phyloP scores from a whole-genome alignment of 2,113 vertebrate genomes.

The Theropithecus gelada region DNA sequence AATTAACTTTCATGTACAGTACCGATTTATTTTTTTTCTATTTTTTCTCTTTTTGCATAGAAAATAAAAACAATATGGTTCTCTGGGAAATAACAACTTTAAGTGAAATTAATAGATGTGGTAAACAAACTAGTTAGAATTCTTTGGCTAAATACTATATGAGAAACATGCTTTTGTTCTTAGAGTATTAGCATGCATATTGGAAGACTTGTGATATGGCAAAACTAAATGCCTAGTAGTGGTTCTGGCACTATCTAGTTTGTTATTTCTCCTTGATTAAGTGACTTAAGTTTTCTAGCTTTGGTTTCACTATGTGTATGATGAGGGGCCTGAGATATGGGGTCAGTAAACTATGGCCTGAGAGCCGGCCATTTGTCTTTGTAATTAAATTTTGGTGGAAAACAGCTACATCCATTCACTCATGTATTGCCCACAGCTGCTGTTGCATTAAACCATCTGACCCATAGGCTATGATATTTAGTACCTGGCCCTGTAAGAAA shows the following conservation, averaged over 20 bases:
- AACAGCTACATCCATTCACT: not conserved
- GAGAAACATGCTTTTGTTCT: not conserved
- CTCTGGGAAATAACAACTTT: not conserved
- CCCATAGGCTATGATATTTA: not conserved
- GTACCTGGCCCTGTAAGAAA: not conserved
- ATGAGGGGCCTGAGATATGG: not conserved
- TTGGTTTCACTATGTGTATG: not conserved
- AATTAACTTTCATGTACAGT: not conserved
- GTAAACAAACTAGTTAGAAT: not conserved
- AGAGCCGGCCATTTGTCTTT: not conserved
- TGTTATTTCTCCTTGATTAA: not conserved
- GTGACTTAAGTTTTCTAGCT: not conserved
- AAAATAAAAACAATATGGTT: not conserved
- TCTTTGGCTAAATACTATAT: not conserved
- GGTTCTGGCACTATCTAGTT: not conserved
- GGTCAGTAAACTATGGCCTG: not conserved
- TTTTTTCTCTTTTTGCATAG: not conserved
- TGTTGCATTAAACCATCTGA: not conserved
- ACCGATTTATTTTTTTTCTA: not conserved
- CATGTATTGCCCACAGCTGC: not conserved
- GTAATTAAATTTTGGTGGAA: not conserved
- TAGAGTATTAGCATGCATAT: not conserved
- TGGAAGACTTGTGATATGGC: not conserved
- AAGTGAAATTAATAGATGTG: not conserved
- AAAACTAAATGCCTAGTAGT: not conserved